Conservation (phyloP, 2,113 vertebrate species). For the Rhipidura dahli region DNA sequence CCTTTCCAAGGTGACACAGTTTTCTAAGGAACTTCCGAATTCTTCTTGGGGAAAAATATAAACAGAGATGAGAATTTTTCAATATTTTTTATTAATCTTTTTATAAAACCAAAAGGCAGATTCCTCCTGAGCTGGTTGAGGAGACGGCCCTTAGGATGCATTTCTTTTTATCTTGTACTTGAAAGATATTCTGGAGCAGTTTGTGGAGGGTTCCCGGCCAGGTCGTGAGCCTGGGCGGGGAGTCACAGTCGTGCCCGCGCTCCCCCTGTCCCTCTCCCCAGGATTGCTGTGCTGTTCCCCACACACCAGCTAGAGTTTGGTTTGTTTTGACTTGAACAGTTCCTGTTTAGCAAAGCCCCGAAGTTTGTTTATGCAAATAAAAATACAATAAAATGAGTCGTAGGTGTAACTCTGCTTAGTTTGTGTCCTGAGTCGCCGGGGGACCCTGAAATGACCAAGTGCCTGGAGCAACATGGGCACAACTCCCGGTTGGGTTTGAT, state of each 20-base stretch:
- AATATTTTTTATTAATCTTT: conserved; percentile 84
- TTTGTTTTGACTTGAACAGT: conserved; percentile 74
- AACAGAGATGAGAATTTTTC: conserved; percentile 75
- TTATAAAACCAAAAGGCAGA: conserved; percentile 72
- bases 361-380: conserved; percentile 81
- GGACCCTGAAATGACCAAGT: background rate
- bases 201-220: background rate
- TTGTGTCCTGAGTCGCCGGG: background rate
- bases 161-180: conserved; percentile 55
- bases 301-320: conserved; percentile 69
- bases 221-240: background rate
- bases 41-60: conserved; percentile 70
- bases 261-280: conserved; percentile 5
- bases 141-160: conserved; percentile 19
- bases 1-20: conserved; percentile 68
- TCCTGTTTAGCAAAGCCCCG: conserved; percentile 70
- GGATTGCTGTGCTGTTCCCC: conserved; percentile 56
- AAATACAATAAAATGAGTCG: conserved; percentile 72
- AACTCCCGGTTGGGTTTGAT: background rate
- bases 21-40: conserved; percentile 78
- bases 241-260: background rate
- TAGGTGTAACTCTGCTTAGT: conserved; percentile 56
- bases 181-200: background rate
- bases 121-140: conserved; percentile 60
- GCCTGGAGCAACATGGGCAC: background rate